A percentile compares a stretch with the other conserved stretches of the same genome.
These are phyloP conservation scores for Argyrosomus regius DNA, from an alignment of 2,797 vertebrate species.

Conservation along the genomic window DNA sequence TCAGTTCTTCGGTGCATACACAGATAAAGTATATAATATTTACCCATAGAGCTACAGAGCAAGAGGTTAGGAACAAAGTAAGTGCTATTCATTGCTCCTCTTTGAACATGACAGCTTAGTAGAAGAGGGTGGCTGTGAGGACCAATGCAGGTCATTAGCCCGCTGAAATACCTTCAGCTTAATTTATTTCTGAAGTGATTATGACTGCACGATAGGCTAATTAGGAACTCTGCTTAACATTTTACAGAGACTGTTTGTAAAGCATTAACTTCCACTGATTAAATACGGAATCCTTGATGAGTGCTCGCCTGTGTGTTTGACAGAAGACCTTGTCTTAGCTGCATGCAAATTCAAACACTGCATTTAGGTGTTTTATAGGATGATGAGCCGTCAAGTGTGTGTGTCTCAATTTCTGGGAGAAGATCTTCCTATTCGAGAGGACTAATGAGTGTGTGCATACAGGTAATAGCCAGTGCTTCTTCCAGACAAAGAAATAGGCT, in stretches of 20 bases:
- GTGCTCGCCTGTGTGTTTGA: slow-evolving; percentile 58
- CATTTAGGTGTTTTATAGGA: slow-evolving; percentile 51
- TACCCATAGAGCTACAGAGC: slow-evolving; percentile 54
- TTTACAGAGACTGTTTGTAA: slow-evolving; percentile 86
- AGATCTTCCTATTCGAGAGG: background rate
- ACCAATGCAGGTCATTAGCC: slow-evolving; percentile 79
- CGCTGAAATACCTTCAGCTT: slow-evolving; percentile 81
- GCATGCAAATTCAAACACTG: slow-evolving; percentile 62
- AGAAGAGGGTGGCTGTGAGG: slow-evolving; percentile 56
- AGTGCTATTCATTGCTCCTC: slow-evolving; percentile 49
- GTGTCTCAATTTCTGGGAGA: slow-evolving; percentile 43
- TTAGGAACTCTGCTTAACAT: slow-evolving; percentile 86
- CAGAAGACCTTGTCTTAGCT: slow-evolving; percentile 44
- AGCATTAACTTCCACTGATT: slow-evolving; percentile 87
- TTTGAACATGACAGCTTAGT: slow-evolving; percentile 62
- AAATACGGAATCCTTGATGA: slow-evolving; percentile 80
- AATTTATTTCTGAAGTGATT: slow-evolving; percentile 88
- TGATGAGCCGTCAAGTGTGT: slow-evolving; percentile 41
- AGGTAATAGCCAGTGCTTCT: background rate
- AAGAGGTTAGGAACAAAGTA: slow-evolving; percentile 59
- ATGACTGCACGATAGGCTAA: slow-evolving; percentile 86
- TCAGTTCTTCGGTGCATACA: slow-evolving; percentile 12
- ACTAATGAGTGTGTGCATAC: background rate
- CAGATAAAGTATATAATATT: slow-evolving; percentile 60
- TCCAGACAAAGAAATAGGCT: slow-evolving; percentile 11